Evolutionary conservation across 1,140 invertebrate genomes (phyloP), one percentile per base, ranked within the genome.

Genomic region (Cylas formicarius): DNA sequence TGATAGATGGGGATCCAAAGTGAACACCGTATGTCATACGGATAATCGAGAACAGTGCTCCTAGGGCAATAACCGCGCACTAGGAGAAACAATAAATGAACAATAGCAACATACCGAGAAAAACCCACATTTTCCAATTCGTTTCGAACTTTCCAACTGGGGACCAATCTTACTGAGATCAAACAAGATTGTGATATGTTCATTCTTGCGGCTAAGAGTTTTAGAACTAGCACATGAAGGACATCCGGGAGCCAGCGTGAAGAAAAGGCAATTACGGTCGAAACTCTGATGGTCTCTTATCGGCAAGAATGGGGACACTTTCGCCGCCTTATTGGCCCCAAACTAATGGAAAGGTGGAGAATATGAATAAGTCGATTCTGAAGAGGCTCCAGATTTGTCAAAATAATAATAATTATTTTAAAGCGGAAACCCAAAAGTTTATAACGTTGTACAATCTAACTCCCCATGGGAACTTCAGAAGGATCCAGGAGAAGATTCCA

Each of bases 261-360:
- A 62, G 44, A 67, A 67, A 44, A 35, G 47, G 32, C 43, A 57
- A 14, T 26, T 62, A 17, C 11, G 60, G 18, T 36, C 56, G 34
- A 67, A 67, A 48, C 60, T 68, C 7, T 67, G 67, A 65, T 70
- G 58, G 52, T 52, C 56, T 20, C 33, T 37, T 17, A 63, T 66
- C 8, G 58, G 67, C 32, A 48, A 39, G 17, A 36, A 58, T 21
- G 55, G 56, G 4, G 59, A 69, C 53, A 41, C 54, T 9, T 44
- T 39, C 48, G 23, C 17, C 41, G 9, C 55, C 57, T 16, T 57
- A 59, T 37, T 61, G 53, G 46, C 55, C 58, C 8, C 55, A 59
- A 42, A 52, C 57, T 19, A 61, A 61, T 52, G 63, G 62, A 5
- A 53, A 62, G 32, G 61, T 63, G 0, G 62, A 66, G 45, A 42